Evolutionary conservation across 2,888 invertebrate species (phyloP).

Genomic region (Stictocephala bisonia): DNA sequence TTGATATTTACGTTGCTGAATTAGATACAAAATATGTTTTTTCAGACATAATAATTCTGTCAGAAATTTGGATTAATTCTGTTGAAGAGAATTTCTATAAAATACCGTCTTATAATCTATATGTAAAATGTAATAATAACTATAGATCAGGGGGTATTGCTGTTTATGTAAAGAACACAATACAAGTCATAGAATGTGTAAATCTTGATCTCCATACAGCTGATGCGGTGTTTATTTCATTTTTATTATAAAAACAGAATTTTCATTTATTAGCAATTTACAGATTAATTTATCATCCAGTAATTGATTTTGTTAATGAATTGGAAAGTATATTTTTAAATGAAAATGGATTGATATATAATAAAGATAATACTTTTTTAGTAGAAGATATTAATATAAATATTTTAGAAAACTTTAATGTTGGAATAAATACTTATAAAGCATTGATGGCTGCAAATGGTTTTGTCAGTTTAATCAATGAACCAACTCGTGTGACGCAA

Average conservation of each 20-base stretch:
- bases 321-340: too few relatives aligned
- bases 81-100: slow-evolving; percentile 3
- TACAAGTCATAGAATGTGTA: background rate
- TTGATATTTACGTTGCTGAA: background rate
- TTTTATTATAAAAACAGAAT: background rate
- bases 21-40: background rate
- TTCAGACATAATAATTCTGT: slow-evolving; percentile 5
- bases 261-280: slow-evolving; percentile 7
- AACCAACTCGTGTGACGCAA: too few relatives aligned
- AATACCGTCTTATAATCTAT: background rate
- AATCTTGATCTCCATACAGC: background rate
- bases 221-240: background rate
- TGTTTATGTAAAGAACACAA: background rate
- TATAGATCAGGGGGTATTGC: slow-evolving; percentile 17
- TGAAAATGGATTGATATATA: too few relatives aligned
- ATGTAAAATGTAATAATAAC: slow-evolving; percentile 9
- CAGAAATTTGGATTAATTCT: slow-evolving; percentile 26
- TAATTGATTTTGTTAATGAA: background rate
- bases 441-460: too few relatives aligned
- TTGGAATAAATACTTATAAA: too few relatives aligned
- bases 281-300: background rate
- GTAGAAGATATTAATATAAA: too few relatives aligned
- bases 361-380: too few relatives aligned
- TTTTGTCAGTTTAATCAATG: too few relatives aligned
- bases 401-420: too few relatives aligned